A percentile compares a stretch with the other conserved stretches of the same genome.
phyloP scores from a whole-genome alignment of 2,888 invertebrate genomes.

The Dasysyrphus albostriatus region DNA sequence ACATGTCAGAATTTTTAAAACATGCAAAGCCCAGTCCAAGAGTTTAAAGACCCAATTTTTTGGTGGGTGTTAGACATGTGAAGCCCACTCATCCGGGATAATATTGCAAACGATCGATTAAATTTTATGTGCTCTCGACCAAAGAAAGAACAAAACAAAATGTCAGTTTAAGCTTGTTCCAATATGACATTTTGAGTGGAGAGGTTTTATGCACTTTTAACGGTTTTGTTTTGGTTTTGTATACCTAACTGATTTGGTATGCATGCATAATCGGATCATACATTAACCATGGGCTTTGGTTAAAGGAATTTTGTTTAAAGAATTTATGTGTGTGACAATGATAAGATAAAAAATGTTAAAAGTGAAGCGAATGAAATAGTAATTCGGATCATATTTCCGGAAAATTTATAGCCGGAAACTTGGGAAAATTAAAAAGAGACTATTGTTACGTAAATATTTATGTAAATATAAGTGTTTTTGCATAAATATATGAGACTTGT shows the following conservation, averaged over 20 bases:
- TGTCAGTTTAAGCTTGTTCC: slow-evolving; percentile 45
- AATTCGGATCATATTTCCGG: slow-evolving; percentile 44
- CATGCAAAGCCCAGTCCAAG: slow-evolving; percentile 25
- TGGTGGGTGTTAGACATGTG: slow-evolving; percentile 65
- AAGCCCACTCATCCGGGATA: slow-evolving; percentile 59
- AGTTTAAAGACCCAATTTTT: slow-evolving; percentile 30
- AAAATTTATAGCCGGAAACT: slow-evolving; percentile 50
- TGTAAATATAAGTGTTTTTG: background rate
- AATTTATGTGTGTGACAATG: slow-evolving; percentile 47
- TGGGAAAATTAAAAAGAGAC: background rate
- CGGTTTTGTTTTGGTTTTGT: slow-evolving; percentile 54
- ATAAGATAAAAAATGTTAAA: background rate
- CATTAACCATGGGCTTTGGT: slow-evolving; percentile 25
- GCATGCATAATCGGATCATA: slow-evolving; percentile 57
- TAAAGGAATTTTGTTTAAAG: slow-evolving; percentile 13
- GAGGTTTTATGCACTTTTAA: slow-evolving; percentile 61
- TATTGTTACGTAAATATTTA: background rate
- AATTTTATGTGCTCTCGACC: slow-evolving; percentile 47
- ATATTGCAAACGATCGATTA: slow-evolving; percentile 69
- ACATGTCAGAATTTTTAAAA: slow-evolving; percentile 49
- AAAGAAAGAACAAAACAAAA: slow-evolving; percentile 32
- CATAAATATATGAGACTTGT: background rate
- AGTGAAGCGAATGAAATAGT: slow-evolving; percentile 4
- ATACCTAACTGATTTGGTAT: slow-evolving; percentile 57
- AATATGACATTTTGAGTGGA: slow-evolving; percentile 56